Base-by-base conservation (phyloP, 2,888 invertebrate species). In the Neoitamus cyanurus region DNA sequence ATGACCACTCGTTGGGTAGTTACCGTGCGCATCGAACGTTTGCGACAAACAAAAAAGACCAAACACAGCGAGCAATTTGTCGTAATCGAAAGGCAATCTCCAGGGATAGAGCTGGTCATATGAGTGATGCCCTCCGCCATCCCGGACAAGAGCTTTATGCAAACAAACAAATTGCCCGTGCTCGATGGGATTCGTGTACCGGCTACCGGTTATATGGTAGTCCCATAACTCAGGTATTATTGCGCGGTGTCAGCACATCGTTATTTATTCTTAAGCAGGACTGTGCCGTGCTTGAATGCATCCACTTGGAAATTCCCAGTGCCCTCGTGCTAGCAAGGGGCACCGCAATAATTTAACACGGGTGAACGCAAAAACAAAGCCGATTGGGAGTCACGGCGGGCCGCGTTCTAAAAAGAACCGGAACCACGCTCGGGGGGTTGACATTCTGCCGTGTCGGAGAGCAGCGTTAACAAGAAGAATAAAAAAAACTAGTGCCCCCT, bases 311-410 rank as follows among this genome's bases (percentile, higher is more conserved):
- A 82, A 82, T 69, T 28, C 28, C 37, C 69, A 36, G 11, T 48
- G 68, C 37, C 82, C 58, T 15, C 58, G 58, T 20, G 9, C 15
- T 58, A 15, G 46, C 30, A n/a, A 31, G 46, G 1, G 69, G 37
- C 25, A 37, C 30, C 69, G 30, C 37, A 68, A 82, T 82, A 82
- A 69, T 69, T 82, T 69, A 82, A 34, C 82, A 82, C 69, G 82
- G 82, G 25, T 82, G 69, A 82, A 69, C 69, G 82, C 69, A 82
- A 82, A 82, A 82, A 82, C 82, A 82, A 82, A 82, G 68, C 82
- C 69, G 36, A 69, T 69, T 15, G 15, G 30, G 25, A 82, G 78
- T 80, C 42, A 69, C 69, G 69, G 69, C 80, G 69, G 37, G 37
- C 20, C 20, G 42, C 3, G 37, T 68, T 82, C 82, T 36, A 69